Evolutionary conservation across 2,797 vertebrate species (phyloP).

Genomic region (Amniataba percoides): DNA sequence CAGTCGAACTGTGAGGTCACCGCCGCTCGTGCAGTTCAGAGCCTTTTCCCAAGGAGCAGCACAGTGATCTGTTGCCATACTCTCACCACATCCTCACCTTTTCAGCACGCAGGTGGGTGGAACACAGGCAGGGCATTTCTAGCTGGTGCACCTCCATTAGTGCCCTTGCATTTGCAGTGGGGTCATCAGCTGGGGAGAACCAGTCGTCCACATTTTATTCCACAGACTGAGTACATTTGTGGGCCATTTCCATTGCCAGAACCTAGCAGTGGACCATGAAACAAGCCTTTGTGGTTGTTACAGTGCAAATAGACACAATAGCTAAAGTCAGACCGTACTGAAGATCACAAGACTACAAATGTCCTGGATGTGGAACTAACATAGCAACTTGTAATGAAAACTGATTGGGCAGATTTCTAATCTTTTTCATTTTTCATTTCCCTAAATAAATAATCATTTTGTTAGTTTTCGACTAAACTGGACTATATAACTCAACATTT

Average conservation of each 20-base stretch:
- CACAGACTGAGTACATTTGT: slow-evolving; percentile 16
- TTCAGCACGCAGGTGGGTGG: slow-evolving; percentile 56
- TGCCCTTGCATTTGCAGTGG: slow-evolving; percentile 67
- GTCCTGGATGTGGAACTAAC: neutral
- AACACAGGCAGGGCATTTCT: slow-evolving; percentile 43
- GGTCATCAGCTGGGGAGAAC: slow-evolving; percentile 68
- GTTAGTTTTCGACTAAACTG: neutral
- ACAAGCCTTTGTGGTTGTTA: neutral
- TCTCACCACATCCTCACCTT: slow-evolving; percentile 25
- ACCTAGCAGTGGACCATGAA: neutral
- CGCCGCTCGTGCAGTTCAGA: neutral
- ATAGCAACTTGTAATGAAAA: neutral
- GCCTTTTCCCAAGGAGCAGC: slow-evolving; percentile 29
- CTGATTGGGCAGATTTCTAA: neutral
- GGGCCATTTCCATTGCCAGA: slow-evolving; percentile 24
- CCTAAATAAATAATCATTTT: neutral
- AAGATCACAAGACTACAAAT: neutral
- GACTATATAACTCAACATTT: neutral
- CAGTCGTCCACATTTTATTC: slow-evolving; percentile 37
- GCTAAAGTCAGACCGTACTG: neutral
- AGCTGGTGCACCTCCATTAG: slow-evolving; percentile 72
- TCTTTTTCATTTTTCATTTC: neutral
- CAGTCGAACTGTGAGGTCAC: slow-evolving; percentile 3
- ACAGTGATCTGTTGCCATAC: slow-evolving; percentile 32
- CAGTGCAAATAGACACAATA: neutral